Evolutionary conservation across 2,113 vertebrate genomes (phyloP).

Genomic region (Catharus bicknelli): DNA sequence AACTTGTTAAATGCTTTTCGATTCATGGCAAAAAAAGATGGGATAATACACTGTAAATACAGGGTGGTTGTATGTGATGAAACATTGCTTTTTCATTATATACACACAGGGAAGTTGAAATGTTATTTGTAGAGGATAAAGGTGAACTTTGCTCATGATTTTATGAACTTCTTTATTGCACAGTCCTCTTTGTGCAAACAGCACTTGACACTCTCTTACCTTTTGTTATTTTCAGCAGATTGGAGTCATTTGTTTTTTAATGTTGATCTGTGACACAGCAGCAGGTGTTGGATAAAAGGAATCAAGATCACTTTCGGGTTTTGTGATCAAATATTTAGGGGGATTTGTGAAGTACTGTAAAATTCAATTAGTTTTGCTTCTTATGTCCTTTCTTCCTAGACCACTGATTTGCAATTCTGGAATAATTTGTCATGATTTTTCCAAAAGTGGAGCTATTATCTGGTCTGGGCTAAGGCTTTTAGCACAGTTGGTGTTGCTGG

Average conservation of each 20-base stretch:
- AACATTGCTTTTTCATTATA: slow-evolving; percentile 21
- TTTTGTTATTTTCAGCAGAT: slow-evolving; percentile 59
- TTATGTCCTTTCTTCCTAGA: background rate
- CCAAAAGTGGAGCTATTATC: background rate
- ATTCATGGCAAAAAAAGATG: background rate
- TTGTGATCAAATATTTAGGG: slow-evolving; percentile 24
- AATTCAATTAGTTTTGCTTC: slow-evolving; percentile 45
- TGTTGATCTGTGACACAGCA: slow-evolving; percentile 27
- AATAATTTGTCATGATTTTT: background rate
- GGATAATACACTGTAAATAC: background rate
- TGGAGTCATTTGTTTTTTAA: slow-evolving; percentile 25
- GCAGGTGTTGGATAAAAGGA: slow-evolving; percentile 38
- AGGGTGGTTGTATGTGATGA: background rate
- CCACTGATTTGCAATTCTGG: background rate
- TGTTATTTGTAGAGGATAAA: slow-evolving; percentile 58
- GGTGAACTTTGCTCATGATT: slow-evolving; percentile 62
- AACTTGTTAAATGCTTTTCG: background rate
- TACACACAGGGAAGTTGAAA: slow-evolving; percentile 41
- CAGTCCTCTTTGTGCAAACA: slow-evolving; percentile 53
- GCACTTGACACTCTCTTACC: slow-evolving; percentile 49
- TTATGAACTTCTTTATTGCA: slow-evolving; percentile 63
- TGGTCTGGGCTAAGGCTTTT: background rate
- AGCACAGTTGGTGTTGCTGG: background rate
- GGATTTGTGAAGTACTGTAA: slow-evolving; percentile 8
- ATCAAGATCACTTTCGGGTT: background rate